A percentile compares a stretch with the other conserved stretches of the same genome.
Evolutionary conservation across 2,888 invertebrate genomes (phyloP).

Genomic region (Crematogaster levior): DNA sequence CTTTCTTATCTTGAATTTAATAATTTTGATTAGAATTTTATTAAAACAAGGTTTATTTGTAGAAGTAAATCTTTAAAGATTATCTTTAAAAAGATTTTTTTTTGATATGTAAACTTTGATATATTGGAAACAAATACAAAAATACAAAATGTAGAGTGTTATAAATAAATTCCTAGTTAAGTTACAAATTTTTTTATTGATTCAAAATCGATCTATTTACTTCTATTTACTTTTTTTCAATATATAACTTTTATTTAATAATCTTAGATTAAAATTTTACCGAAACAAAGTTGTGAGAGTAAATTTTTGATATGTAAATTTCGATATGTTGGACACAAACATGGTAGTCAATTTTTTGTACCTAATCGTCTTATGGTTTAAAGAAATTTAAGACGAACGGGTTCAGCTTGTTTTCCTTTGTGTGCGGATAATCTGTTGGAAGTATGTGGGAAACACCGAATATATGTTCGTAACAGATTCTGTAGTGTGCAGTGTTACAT

Average conservation of each 20-base stretch:
- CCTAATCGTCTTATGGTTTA: not conserved
- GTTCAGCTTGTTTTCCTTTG: slow-evolving; percentile 10
- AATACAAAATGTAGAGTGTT: no score
- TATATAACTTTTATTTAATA: no score
- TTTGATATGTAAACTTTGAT: not conserved
- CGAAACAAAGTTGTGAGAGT: no score
- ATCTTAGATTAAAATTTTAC: no score
- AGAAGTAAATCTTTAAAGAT: not conserved
- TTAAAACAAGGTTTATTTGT: not conserved
- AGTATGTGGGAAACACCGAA: not conserved
- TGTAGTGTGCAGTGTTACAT: slow-evolving; percentile 19
- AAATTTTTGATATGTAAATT: not conserved
- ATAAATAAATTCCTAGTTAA: no score
- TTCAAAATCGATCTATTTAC: no score
- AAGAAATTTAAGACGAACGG: not conserved
- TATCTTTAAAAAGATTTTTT: not conserved
- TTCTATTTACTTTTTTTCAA: no score
- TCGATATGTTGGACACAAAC: not conserved
- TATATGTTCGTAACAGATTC: slow-evolving; percentile 15
- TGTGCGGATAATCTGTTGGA: slow-evolving; percentile 27
- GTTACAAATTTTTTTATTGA: no score
- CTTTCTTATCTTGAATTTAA: not conserved
- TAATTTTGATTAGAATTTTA: not conserved
- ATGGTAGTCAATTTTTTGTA: not conserved
- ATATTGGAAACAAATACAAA: no score